A percentile compares a stretch with the other conserved stretches of the same genome.
phyloP scores from a whole-genome alignment of 2,113 vertebrate species.

The Hippopotamus amphibius region DNA sequence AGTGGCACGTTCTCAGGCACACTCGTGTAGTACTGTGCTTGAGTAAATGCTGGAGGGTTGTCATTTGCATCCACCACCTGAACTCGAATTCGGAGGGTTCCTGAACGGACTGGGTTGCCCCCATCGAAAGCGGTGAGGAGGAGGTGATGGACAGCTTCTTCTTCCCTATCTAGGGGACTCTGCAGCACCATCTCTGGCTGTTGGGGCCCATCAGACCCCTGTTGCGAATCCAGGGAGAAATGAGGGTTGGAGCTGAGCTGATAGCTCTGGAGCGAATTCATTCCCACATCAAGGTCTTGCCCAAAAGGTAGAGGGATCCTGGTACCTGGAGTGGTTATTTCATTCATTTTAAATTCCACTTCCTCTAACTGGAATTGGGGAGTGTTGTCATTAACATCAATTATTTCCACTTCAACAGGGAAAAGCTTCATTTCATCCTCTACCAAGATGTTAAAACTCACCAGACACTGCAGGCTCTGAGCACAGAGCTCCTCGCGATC shows the following conservation, averaged over 20 bases:
- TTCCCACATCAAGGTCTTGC: slow-evolving; percentile 83
- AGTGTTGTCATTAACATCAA: slow-evolving; percentile 88
- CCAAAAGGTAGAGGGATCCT: slow-evolving; percentile 83
- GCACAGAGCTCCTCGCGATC: slow-evolving; percentile 88
- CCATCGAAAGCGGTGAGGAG: slow-evolving; percentile 83
- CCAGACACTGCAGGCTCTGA: slow-evolving; percentile 81
- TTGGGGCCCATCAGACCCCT: slow-evolving; percentile 64
- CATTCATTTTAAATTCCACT: slow-evolving; percentile 85
- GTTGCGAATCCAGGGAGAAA: slow-evolving; percentile 81
- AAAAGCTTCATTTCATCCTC: slow-evolving; percentile 86
- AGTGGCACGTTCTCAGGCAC: slow-evolving; percentile 77
- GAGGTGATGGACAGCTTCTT: slow-evolving; percentile 73
- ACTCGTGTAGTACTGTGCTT: slow-evolving; percentile 78
- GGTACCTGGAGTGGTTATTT: slow-evolving; percentile 82
- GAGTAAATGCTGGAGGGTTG: slow-evolving; percentile 85
- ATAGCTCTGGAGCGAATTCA: slow-evolving; percentile 84
- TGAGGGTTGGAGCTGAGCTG: slow-evolving; percentile 80
- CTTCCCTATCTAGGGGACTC: slow-evolving; percentile 81
- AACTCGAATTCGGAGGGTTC: slow-evolving; percentile 79
- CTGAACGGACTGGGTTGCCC: slow-evolving; percentile 82
- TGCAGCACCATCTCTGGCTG: slow-evolving; percentile 83
- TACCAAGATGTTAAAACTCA: slow-evolving; percentile 87
- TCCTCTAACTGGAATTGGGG: slow-evolving; percentile 83
- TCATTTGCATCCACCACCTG: slow-evolving; percentile 83
- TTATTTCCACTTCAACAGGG: slow-evolving; percentile 84